Percentiles rank a stretch among this genome's conserved stretches.
phyloP scores from a whole-genome alignment of 2,888 invertebrate species.

The Hedya salicella region DNA sequence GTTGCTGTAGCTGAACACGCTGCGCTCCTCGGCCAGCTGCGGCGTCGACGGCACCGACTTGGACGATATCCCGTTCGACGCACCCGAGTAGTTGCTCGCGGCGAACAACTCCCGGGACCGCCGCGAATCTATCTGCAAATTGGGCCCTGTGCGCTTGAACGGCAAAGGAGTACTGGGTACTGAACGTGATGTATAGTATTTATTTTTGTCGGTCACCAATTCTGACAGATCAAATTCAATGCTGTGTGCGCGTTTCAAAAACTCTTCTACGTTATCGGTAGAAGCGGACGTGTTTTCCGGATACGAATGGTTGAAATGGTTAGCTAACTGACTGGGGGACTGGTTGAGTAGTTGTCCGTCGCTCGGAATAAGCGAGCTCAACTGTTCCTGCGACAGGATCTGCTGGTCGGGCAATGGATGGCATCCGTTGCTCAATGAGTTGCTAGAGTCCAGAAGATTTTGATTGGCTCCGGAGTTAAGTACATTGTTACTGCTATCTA shows the following conservation, averaged over 20 bases:
- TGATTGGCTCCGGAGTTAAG: conserved; percentile 65
- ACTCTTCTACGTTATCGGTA: conserved; percentile 74
- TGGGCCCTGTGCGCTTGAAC: conserved; percentile 71
- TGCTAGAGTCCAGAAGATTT: conserved; percentile 64
- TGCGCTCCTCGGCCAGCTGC: conserved; percentile 80
- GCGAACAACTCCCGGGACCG: conserved; percentile 71
- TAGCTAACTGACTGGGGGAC: conserved; percentile 45
- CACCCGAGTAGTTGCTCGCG: conserved; percentile 61
- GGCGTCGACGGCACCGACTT: conserved; percentile 93
- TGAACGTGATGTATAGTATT: conserved; percentile 86
- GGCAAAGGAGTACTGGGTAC: conserved; percentile 89
- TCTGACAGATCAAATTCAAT: conserved; percentile 78
- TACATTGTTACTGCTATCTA: conserved; percentile 82
- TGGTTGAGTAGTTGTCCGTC: conserved; percentile 67
- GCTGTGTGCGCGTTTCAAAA: conserved; percentile 74
- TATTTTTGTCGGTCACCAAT: conserved; percentile 70
- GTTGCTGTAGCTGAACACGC: conserved; percentile 86
- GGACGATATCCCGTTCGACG: conserved; percentile 84
- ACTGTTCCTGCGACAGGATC: conserved; percentile 71
- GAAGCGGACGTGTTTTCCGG: conserved; percentile 58
- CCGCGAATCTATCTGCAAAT: conserved; percentile 72
- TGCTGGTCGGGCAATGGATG: conserved; percentile 71
- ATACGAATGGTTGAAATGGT: conserved; percentile 69
- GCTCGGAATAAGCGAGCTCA: conserved; percentile 74
- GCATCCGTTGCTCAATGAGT: conserved; percentile 72